Percentiles rank a stretch among this genome's conserved stretches.
Conservation (phyloP, 2,113 vertebrate species). For the Cairina moschata region DNA sequence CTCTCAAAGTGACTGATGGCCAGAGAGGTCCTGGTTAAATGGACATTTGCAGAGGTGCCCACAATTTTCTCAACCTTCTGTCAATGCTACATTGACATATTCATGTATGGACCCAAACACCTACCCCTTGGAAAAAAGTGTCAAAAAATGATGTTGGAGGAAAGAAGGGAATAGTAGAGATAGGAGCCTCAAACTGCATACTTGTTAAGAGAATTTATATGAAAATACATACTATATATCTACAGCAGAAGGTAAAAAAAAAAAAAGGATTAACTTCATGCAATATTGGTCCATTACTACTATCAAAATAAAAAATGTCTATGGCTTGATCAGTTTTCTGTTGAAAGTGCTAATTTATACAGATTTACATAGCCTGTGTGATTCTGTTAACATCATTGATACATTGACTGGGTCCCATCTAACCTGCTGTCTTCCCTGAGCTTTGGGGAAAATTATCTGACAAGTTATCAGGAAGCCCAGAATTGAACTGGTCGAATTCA, state of each 20-base stretch:
- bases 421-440: neutral
- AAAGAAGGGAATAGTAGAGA: neutral
- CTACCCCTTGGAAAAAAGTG: fast-evolving
- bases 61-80: neutral
- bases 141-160: neutral
- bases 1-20: neutral
- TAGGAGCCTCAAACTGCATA: neutral
- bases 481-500: neutral
- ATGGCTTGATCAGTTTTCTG: neutral
- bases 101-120: fast-evolving
- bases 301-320: neutral
- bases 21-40: neutral
- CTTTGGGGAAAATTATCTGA: neutral
- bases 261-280: neutral
- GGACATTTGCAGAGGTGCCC: neutral
- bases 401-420: neutral
- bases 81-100: no score
- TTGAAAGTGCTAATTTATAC: neutral
- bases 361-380: neutral
- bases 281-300: neutral
- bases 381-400: neutral
- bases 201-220: neutral
- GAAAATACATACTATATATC: neutral
- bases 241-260: neutral
- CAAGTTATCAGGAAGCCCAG: neutral